Evolutionary conservation across 2,797 vertebrate genomes (phyloP).

Genomic region (Oreochromis mossambicus): DNA sequence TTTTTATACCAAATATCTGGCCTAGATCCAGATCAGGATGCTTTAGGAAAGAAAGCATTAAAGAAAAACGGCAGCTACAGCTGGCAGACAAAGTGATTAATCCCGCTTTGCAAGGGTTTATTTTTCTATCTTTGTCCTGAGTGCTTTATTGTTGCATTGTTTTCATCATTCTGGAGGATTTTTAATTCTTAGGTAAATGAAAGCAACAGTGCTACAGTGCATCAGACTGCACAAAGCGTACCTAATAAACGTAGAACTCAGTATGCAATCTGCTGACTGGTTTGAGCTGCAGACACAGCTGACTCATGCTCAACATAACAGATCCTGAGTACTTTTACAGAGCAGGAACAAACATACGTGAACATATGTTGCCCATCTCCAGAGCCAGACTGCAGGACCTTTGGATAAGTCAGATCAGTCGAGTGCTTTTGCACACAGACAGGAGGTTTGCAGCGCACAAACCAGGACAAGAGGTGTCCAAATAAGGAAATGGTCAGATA

Average conservation of each 20-base stretch:
- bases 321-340: neutral
- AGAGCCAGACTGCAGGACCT: neutral
- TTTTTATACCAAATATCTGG: neutral
- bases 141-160: neutral
- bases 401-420: neutral
- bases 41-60: neutral
- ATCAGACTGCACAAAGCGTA: neutral
- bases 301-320: neutral
- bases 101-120: neutral
- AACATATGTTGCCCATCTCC: neutral
- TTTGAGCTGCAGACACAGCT: neutral
- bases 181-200: neutral
- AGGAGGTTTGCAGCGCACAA: slow-evolving; percentile 5
- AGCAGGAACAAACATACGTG: neutral
- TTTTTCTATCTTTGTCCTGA: neutral
- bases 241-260: neutral
- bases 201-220: neutral
- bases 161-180: neutral
- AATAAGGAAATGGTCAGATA: slow-evolving; percentile 58
- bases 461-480: slow-evolving; percentile 41
- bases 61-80: neutral
- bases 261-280: neutral
- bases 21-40: neutral
- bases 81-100: neutral
- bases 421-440: neutral